Evolutionary conservation across 2,797 vertebrate genomes (phyloP).

Genomic region (Euthynnus affinis): DNA sequence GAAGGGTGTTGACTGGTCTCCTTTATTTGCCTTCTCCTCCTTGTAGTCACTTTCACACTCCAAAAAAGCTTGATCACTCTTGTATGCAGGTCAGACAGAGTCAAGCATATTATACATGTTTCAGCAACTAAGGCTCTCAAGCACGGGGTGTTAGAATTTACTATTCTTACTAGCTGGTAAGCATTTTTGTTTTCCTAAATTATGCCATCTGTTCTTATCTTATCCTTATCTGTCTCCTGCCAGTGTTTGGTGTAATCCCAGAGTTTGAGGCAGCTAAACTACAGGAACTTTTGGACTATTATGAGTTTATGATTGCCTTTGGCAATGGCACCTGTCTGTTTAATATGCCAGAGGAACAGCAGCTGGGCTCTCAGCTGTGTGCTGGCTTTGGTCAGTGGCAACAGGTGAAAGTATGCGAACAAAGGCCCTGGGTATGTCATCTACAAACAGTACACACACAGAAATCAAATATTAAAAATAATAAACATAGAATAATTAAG

Average conservation of each 20-base stretch:
- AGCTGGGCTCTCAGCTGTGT: constrained; percentile 13
- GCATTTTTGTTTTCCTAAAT: constrained; percentile 26
- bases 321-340: constrained; percentile 37
- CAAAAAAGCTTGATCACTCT: constrained; percentile 59
- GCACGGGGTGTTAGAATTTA: constrained; percentile 7
- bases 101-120: constrained; percentile 58
- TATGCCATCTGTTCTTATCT: not conserved
- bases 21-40: constrained; percentile 26
- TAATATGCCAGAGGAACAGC: constrained; percentile 23
- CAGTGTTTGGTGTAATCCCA: constrained; percentile 24
- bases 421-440: not conserved
- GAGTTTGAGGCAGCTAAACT: constrained; percentile 1
- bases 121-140: constrained; percentile 40
- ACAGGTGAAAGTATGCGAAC: constrained; percentile 28
- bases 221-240: constrained; percentile 3
- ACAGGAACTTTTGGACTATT: constrained; percentile 6
- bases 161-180: constrained; percentile 34
- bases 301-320: constrained; percentile 16
- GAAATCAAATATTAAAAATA: constrained; percentile 4
- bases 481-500: no score
- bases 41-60: constrained; percentile 59
- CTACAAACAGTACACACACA: not conserved
- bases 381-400: constrained; percentile 20
- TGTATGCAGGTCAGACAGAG: constrained; percentile 63
- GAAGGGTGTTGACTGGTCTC: constrained; percentile 46